Conservation (phyloP, 2,888 invertebrate species). For the Podabrus alpinus region DNA sequence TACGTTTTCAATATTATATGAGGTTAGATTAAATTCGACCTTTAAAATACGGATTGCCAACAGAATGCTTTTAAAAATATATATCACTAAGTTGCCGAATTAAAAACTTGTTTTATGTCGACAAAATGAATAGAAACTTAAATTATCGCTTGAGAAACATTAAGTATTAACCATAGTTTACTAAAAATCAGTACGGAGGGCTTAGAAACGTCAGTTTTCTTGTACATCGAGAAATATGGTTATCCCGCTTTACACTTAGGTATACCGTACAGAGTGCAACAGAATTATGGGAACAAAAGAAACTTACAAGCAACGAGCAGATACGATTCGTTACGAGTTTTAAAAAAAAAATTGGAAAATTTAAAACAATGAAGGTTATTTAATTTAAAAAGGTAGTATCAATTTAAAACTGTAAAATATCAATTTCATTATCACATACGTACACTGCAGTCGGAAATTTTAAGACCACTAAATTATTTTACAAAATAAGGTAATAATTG, state of each 20-base stretch:
- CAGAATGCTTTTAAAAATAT: background rate
- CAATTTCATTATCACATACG: background rate
- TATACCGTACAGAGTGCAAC: background rate
- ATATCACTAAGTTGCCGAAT: background rate
- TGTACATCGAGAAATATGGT: background rate
- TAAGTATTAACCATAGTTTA: background rate
- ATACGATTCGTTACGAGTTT: background rate
- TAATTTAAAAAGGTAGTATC: background rate
- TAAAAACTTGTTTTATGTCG: background rate
- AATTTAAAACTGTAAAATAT: background rate
- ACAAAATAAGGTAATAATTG: no score
- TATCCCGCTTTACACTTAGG: background rate
- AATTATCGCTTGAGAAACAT: background rate
- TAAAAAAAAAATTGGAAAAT: background rate
- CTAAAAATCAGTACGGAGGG: background rate
- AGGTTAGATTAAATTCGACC: background rate
- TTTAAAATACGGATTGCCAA: background rate
- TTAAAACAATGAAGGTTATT: background rate
- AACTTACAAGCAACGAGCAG: background rate
- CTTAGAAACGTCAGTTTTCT: background rate
- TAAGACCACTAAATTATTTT: no score
- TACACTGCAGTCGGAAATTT: no score
- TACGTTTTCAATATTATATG: background rate
- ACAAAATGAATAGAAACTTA: background rate
- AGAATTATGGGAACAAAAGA: background rate